Evolutionary conservation across 2,113 vertebrate species (phyloP).

Genomic region (Alethe castanea): DNA sequence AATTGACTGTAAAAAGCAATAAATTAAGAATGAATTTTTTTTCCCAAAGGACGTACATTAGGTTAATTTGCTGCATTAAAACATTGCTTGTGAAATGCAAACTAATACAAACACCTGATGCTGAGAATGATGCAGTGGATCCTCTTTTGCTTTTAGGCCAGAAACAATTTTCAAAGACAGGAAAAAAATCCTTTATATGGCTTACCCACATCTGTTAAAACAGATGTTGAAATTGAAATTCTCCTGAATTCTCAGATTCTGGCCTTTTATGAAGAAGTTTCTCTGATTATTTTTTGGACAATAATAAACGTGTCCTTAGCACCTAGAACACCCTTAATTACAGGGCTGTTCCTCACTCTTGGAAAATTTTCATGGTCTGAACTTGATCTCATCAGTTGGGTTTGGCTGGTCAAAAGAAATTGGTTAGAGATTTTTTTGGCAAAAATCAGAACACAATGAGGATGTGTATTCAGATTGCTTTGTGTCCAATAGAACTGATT

Average conservation of each 20-base stretch:
- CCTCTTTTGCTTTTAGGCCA: background rate
- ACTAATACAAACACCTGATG: background rate
- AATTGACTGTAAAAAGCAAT: background rate
- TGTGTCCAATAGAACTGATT: background rate
- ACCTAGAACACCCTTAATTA: background rate
- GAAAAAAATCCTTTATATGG: background rate
- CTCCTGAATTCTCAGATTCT: background rate
- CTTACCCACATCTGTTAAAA: background rate
- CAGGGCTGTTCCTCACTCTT: background rate
- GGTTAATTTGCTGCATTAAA: background rate
- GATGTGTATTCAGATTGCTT: background rate
- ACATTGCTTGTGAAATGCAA: background rate
- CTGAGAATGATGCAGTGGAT: background rate
- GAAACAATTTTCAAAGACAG: background rate
- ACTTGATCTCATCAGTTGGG: background rate
- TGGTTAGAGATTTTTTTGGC: background rate
- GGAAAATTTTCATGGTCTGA: background rate
- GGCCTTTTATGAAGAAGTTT: background rate
- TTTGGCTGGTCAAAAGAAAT: background rate
- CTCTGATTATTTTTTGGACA: background rate
- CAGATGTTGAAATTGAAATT: background rate
- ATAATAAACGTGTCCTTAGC: background rate
- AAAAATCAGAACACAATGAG: background rate
- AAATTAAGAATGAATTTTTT: background rate
- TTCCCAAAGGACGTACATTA: accelerated